phyloP scores from a whole-genome alignment of 1,140 invertebrate genomes.

The Drosophila guanche region DNA sequence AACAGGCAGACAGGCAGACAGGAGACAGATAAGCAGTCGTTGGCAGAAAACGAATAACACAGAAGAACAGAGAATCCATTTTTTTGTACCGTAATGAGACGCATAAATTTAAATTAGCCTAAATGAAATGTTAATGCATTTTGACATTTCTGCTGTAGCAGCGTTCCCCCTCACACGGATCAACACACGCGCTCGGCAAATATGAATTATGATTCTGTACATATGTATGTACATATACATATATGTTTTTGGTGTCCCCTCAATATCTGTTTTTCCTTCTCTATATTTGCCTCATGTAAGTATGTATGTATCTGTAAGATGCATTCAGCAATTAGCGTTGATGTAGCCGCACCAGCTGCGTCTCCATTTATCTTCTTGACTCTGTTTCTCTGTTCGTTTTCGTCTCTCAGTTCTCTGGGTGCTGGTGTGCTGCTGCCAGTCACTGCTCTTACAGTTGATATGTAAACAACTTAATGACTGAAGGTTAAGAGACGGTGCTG shows the following conservation, averaged over 20 bases:
- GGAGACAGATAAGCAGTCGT: constrained; percentile 4
- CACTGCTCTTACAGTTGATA: constrained; percentile 51
- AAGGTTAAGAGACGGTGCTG: constrained; percentile 47
- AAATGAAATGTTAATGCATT: constrained; percentile 84
- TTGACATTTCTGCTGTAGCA: constrained; percentile 77
- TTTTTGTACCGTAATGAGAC: constrained; percentile 58
- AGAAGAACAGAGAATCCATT: constrained; percentile 8
- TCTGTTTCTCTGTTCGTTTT: neutral
- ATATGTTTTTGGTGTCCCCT: constrained; percentile 47
- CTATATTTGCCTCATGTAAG: too few species aligned
- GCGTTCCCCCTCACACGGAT: constrained; percentile 26
- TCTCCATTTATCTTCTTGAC: constrained; percentile 71
- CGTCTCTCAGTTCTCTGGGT: too few species aligned
- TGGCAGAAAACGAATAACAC: constrained; percentile 20
- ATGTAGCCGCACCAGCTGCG: constrained; percentile 76
- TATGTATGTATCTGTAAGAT: constrained; percentile 56
- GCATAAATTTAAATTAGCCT: constrained; percentile 84
- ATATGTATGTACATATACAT: constrained; percentile 39
- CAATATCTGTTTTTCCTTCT: too few species aligned
- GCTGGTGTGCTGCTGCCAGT: constrained; percentile 2
- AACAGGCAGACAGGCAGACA: constrained; percentile 15
- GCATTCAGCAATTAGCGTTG: constrained; percentile 78
- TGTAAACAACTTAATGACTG: constrained; percentile 70
- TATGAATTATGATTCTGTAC: constrained; percentile 74
- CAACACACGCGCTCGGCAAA: constrained; percentile 47